A percentile compares a stretch with the other conserved stretches of the same genome.
Evolutionary conservation across 2,797 vertebrate species (phyloP).

Genomic region (Macroramphosus scolopax): DNA sequence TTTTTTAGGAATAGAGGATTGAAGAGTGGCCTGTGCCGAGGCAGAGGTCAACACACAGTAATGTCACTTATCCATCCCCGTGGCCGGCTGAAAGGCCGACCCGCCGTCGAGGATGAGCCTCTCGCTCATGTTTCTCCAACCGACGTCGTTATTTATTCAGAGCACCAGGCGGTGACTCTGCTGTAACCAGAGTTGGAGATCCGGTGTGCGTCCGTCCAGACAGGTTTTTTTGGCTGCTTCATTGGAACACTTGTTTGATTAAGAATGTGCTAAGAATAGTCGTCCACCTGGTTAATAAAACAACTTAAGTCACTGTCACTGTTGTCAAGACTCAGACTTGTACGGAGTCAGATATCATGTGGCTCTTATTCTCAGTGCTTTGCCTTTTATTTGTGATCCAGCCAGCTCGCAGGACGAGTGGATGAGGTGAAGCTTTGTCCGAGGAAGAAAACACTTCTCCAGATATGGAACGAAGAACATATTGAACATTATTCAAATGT

Average conservation of each 20-base stretch:
- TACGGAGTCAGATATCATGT: no score
- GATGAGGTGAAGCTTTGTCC: no score
- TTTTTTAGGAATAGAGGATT: slow-evolving; percentile 7
- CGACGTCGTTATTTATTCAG: slow-evolving; percentile 72
- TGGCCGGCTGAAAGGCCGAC: slow-evolving; percentile 10
- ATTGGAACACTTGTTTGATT: slow-evolving; percentile 13
- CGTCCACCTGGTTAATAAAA: no score
- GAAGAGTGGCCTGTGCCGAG: slow-evolving; percentile 8
- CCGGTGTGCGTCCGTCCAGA: slow-evolving; percentile 11
- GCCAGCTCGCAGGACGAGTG: no score
- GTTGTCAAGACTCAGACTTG: no score
- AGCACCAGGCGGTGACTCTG: slow-evolving; percentile 45
- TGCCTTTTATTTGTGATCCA: no score
- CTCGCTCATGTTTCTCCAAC: slow-evolving; percentile 63
- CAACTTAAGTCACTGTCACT: no score
- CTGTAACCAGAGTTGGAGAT: slow-evolving; percentile 65
- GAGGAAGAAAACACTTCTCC: no score
- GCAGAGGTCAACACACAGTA: slow-evolving; percentile 13
- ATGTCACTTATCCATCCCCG: slow-evolving; percentile 18
- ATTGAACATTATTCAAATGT: no score
- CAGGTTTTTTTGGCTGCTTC: slow-evolving; percentile 9
- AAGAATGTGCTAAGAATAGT: slow-evolving; percentile 17
- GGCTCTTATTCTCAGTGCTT: no score
- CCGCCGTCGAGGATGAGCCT: slow-evolving; percentile 37
- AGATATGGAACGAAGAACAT: no score